Percentiles rank a stretch among this genome's conserved stretches.
Evolutionary conservation across 2,888 invertebrate genomes (phyloP).

Genomic region (Hypsopygia costalis): DNA sequence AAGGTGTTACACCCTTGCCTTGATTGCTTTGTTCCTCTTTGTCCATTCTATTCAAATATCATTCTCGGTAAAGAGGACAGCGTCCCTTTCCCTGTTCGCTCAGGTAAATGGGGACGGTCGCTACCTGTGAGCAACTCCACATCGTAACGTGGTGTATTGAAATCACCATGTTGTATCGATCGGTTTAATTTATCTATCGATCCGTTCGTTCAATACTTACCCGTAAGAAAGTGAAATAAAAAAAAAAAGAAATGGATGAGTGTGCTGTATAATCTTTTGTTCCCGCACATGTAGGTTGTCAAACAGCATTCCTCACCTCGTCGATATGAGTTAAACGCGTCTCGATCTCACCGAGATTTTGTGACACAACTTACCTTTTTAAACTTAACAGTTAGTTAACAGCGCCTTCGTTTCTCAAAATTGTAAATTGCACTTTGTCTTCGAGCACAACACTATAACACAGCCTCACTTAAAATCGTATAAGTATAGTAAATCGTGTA

Average conservation of each 20-base stretch:
- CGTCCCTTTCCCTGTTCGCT: slow-evolving; percentile 55
- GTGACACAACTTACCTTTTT: slow-evolving; percentile 77
- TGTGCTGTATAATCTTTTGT: slow-evolving; percentile 77
- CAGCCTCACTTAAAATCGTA: slow-evolving; percentile 45
- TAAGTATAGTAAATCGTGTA: slow-evolving; percentile 41
- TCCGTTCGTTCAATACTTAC: slow-evolving; percentile 15
- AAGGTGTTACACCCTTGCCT: slow-evolving; percentile 16
- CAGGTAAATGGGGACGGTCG: slow-evolving; percentile 64
- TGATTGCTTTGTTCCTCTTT: slow-evolving; percentile 45
- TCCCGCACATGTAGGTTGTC: slow-evolving; percentile 78
- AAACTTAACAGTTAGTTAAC: slow-evolving; percentile 73
- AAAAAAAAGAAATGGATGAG: slow-evolving; percentile 70
- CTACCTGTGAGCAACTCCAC: slow-evolving; percentile 61
- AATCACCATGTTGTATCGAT: slow-evolving; percentile 18
- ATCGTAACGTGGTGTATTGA: slow-evolving; percentile 12
- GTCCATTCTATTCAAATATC: slow-evolving; percentile 63
- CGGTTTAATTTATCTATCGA: slow-evolving; percentile 22
- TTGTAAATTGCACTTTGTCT: slow-evolving; percentile 41
- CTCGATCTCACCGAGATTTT: slow-evolving; percentile 68
- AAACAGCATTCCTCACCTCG: slow-evolving; percentile 75
- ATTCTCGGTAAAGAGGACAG: slow-evolving; percentile 53
- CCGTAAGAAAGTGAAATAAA: slow-evolving; percentile 56
- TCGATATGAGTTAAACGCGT: slow-evolving; percentile 73
- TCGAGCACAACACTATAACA: slow-evolving; percentile 59
- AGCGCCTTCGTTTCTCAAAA: slow-evolving; percentile 51